phyloP scores from a whole-genome alignment of 2,797 vertebrate species.

The Typhlichthys subterraneus region DNA sequence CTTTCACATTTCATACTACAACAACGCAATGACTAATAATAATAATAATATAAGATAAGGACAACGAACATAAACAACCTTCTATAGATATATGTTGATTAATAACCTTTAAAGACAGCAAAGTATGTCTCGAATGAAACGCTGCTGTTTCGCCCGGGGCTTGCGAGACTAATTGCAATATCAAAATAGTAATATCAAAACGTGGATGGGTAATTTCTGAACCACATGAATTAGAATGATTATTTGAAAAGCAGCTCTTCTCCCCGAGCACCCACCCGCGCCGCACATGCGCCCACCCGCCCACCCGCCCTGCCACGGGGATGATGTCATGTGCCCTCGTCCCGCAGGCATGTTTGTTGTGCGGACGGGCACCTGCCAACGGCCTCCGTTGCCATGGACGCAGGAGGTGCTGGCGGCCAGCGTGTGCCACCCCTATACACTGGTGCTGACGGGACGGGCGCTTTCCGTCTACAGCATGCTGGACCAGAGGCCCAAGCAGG shows the following conservation, averaged over 20 bases:
- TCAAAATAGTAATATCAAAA: neutral
- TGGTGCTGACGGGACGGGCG: constrained; percentile 59
- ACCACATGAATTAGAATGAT: constrained; percentile 3
- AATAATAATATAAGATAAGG: no score
- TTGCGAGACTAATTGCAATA: no score
- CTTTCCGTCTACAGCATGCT: constrained; percentile 73
- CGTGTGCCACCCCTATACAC: constrained; percentile 68
- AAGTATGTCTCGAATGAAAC: no score
- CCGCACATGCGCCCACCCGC: constrained; percentile 18
- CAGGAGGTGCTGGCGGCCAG: constrained; percentile 65
- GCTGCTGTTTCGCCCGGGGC: no score
- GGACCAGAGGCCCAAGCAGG: constrained; percentile 75
- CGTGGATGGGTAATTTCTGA: no score
- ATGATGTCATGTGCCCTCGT: constrained; percentile 41
- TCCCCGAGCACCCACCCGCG: constrained; percentile 17
- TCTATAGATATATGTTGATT: no score
- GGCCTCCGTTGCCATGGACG: constrained; percentile 72
- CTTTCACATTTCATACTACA: no score
- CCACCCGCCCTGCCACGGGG: constrained; percentile 28
- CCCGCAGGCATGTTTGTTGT: constrained; percentile 75
- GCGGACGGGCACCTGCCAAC: constrained; percentile 69
- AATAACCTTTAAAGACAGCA: neutral
- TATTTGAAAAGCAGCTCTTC: constrained; percentile 20
- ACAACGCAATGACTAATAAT: no score
- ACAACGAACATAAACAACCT: no score